phyloP scores from a whole-genome alignment of 2,797 vertebrate genomes.

The Todus mexicanus region DNA sequence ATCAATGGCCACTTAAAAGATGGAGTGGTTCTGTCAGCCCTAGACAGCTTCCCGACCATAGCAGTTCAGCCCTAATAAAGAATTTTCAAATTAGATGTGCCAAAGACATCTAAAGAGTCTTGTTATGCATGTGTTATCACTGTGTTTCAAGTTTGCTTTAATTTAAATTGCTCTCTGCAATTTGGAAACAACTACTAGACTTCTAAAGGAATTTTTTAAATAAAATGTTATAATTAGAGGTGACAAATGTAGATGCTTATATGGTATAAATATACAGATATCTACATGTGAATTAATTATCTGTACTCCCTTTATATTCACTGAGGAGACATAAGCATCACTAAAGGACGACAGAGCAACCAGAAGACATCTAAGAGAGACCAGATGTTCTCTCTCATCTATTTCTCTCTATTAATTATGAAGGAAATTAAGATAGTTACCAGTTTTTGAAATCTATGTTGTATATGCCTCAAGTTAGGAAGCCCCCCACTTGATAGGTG shows the following conservation, averaged over 20 bases:
- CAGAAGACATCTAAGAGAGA: neutral
- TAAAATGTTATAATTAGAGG: neutral
- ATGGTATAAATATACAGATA: neutral
- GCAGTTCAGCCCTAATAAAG: neutral
- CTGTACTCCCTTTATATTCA: neutral
- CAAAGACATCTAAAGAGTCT: neutral
- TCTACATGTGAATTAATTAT: neutral
- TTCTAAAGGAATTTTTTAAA: neutral
- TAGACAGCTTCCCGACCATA: neutral
- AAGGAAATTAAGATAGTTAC: neutral
- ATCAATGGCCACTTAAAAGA: neutral
- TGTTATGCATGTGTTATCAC: neutral
- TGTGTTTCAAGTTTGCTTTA: neutral
- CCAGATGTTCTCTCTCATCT: neutral
- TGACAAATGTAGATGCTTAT: neutral
- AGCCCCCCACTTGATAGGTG: neutral
- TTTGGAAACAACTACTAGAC: neutral
- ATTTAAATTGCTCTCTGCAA: neutral
- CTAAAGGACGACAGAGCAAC: neutral
- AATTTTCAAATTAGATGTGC: neutral
- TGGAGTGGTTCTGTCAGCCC: neutral
- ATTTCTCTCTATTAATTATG: neutral
- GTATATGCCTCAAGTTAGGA: neutral
- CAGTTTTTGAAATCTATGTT: neutral
- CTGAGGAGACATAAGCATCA: neutral